phyloP scores from a whole-genome alignment of 2,113 vertebrate species.

The Acrocephalus kingi region DNA sequence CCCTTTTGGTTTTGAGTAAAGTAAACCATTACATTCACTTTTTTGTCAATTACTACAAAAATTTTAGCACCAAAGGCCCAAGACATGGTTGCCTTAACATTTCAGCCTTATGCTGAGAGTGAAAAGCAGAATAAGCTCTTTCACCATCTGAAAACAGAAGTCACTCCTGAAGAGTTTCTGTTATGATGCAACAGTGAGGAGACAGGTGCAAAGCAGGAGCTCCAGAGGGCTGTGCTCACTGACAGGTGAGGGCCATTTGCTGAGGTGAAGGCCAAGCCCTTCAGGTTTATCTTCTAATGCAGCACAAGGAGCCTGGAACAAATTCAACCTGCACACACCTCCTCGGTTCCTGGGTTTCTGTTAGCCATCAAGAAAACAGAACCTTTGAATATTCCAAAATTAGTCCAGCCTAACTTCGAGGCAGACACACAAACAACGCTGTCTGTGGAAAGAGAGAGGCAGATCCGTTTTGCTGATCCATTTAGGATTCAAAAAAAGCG shows the following conservation, averaged over 20 bases:
- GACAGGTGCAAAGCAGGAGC: not conserved
- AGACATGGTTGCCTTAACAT: not conserved
- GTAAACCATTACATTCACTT: not conserved
- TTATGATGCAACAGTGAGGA: not conserved
- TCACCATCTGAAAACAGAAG: not conserved
- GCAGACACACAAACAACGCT: rapidly evolving
- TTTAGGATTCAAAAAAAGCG: not conserved
- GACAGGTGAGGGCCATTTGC: not conserved
- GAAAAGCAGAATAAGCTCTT: not conserved
- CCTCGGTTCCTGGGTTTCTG: not conserved
- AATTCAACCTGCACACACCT: not conserved
- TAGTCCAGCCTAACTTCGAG: not conserved
- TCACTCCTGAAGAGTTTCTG: not conserved
- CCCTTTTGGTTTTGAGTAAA: not conserved
- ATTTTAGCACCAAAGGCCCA: not conserved
- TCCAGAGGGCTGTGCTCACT: not conserved
- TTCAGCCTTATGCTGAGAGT: not conserved
- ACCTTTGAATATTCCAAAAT: not conserved
- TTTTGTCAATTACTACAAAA: not conserved
- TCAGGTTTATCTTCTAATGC: not conserved
- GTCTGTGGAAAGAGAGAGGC: not conserved
- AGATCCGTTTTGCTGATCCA: rapidly evolving
- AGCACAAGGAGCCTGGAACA: not conserved
- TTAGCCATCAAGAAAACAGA: not conserved
- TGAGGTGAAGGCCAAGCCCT: not conserved